Evolutionary conservation across 2,888 invertebrate species (phyloP).

Genomic region (Plutella xylostella): DNA sequence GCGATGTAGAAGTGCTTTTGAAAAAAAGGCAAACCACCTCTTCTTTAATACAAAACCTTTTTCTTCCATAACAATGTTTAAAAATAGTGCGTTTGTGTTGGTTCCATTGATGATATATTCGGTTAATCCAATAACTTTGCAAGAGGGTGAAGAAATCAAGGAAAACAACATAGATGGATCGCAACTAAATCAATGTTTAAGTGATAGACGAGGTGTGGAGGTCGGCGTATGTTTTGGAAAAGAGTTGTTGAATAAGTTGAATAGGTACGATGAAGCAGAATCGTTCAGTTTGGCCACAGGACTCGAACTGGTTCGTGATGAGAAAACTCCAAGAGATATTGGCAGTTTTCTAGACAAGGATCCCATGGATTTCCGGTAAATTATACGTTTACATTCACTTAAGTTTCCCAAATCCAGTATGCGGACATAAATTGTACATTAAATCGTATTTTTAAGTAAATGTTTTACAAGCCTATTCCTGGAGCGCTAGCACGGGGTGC

Average conservation of each 20-base stretch:
- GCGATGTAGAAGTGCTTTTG: conserved; percentile 18
- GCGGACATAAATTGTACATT: too few species aligned
- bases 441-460: background rate
- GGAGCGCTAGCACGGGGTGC: too few species aligned
- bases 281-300: conserved; percentile 75
- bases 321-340: conserved; percentile 74
- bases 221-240: conserved; percentile 76
- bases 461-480: background rate
- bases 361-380: conserved; percentile 78
- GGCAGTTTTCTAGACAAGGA: conserved; percentile 78
- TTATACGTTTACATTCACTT: conserved; percentile 6
- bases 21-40: conserved; percentile 20
- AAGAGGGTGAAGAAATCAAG: conserved; percentile 47
- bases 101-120: conserved; percentile 22
- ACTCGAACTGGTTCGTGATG: conserved; percentile 73
- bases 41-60: too few species aligned
- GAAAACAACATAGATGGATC: conserved; percentile 41
- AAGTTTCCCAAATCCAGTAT: background rate
- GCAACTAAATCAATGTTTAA: conserved; percentile 51
- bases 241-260: conserved; percentile 75
- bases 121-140: conserved; percentile 36
- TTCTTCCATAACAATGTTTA: conserved; percentile 12
- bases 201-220: conserved; percentile 45
- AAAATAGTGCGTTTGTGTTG: conserved; percentile 21
- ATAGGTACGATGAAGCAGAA: conserved; percentile 74